A percentile compares a stretch with the other conserved stretches of the same genome.
Evolutionary conservation across 2,797 vertebrate species (phyloP).

Genomic region (Sternotherus odoratus): DNA sequence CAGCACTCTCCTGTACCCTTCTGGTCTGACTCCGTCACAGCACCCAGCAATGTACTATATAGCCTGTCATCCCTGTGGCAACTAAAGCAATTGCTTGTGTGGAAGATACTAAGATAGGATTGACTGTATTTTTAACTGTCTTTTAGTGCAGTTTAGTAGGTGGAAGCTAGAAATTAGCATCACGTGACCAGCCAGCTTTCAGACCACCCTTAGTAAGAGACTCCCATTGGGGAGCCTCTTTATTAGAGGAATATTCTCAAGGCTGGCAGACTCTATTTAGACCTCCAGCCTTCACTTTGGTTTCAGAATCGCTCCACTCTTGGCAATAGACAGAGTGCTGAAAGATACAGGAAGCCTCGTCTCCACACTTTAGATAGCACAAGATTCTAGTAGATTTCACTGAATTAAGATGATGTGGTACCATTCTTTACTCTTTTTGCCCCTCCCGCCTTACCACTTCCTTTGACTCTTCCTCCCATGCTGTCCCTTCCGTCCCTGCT

Average conservation of each 20-base stretch:
- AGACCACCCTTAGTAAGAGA: neutral
- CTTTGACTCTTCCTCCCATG: neutral
- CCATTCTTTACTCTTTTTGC: neutral
- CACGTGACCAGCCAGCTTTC: neutral
- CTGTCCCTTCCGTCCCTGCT: neutral
- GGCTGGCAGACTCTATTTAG: neutral
- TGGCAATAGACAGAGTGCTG: neutral
- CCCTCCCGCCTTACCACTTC: fast-evolving
- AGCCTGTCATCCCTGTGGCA: fast-evolving
- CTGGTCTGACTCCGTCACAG: no score
- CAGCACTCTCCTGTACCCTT: no score
- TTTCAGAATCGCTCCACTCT: neutral
- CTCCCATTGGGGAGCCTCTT: neutral
- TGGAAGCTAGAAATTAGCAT: neutral
- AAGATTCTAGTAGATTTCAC: neutral
- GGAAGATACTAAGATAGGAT: neutral
- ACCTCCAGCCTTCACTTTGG: neutral
- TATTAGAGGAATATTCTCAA: neutral
- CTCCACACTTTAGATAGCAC: neutral
- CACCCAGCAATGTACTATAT: no score
- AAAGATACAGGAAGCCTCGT: neutral
- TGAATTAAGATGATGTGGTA: neutral
- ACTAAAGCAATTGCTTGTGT: fast-evolving
- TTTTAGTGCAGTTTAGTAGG: neutral
- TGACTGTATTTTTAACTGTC: neutral